These are phyloP conservation scores for Scortum barcoo DNA, from an alignment of 2,113 vertebrate species.

Conservation along the genomic window DNA sequence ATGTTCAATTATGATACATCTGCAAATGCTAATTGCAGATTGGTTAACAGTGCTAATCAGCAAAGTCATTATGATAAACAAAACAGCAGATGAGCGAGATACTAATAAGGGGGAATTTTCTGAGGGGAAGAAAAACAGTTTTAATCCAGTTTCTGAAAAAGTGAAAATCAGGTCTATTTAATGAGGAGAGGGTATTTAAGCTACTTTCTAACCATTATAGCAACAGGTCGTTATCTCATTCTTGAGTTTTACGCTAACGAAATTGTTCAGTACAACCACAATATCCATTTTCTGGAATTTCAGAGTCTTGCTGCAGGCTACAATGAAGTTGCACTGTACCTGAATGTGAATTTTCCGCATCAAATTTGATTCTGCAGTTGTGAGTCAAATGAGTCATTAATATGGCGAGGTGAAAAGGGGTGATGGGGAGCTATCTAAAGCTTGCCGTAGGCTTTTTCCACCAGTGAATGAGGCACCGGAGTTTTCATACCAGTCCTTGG, in stretches of 20 bases:
- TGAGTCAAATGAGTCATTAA: neutral
- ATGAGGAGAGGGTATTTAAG: neutral
- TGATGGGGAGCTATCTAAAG: neutral
- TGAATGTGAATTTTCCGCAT: constrained; percentile 2
- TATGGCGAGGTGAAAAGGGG: neutral
- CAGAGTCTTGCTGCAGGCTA: neutral
- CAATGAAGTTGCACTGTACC: neutral
- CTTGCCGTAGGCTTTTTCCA: neutral
- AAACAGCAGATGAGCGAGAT: constrained; percentile 36
- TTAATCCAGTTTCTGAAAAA: neutral
- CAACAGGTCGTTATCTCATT: neutral
- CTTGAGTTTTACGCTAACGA: neutral
- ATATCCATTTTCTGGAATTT: neutral
- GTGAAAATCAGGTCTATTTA: neutral
- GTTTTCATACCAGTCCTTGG: neutral
- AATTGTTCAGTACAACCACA: neutral
- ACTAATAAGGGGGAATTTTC: constrained; percentile 6
- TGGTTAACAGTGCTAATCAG: constrained; percentile 49
- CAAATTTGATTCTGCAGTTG: neutral
- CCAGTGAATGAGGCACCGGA: neutral
- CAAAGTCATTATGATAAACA: constrained; percentile 65
- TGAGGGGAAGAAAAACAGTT: neutral
- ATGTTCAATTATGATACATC: constrained; percentile 60
- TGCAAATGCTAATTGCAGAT: constrained; percentile 61
- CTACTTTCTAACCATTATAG: neutral